Evolutionary conservation across 2,113 vertebrate genomes (phyloP).

Genomic region (Gallinago media): DNA sequence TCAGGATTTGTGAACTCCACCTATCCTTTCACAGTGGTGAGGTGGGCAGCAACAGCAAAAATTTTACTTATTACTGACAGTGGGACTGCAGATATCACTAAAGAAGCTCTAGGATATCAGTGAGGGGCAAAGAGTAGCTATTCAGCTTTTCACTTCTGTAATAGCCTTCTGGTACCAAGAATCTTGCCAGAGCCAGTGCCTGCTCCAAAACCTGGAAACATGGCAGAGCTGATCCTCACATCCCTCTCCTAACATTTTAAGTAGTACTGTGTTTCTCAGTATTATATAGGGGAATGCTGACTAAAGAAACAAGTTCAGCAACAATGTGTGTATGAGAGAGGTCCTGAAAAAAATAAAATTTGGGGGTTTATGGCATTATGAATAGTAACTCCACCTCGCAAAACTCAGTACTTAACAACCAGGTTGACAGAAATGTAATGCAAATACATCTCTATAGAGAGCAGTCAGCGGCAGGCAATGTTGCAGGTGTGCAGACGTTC

Average conservation of each 20-base stretch:
- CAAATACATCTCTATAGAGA: neutral
- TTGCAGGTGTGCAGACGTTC: neutral
- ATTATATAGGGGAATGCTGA: neutral
- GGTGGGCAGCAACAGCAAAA: neutral
- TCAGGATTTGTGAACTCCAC: neutral
- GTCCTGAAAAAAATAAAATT: neutral
- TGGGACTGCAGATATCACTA: neutral
- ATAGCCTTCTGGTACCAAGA: neutral
- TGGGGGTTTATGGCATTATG: neutral
- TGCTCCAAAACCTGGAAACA: neutral
- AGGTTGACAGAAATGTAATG: neutral
- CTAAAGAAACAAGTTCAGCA: neutral
- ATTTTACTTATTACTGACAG: neutral
- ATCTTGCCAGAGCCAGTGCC: neutral
- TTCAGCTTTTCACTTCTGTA: neutral
- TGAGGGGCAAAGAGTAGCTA: neutral
- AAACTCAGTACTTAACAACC: neutral
- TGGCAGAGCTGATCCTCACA: neutral
- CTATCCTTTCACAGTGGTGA: neutral
- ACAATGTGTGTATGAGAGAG: neutral
- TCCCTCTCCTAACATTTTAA: neutral
- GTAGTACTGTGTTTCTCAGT: neutral
- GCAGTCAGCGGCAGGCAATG: neutral
- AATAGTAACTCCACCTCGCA: neutral
- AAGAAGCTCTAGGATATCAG: neutral